Conservation (phyloP, 2,797 vertebrate species). For the Gadopsis bispinosus region DNA sequence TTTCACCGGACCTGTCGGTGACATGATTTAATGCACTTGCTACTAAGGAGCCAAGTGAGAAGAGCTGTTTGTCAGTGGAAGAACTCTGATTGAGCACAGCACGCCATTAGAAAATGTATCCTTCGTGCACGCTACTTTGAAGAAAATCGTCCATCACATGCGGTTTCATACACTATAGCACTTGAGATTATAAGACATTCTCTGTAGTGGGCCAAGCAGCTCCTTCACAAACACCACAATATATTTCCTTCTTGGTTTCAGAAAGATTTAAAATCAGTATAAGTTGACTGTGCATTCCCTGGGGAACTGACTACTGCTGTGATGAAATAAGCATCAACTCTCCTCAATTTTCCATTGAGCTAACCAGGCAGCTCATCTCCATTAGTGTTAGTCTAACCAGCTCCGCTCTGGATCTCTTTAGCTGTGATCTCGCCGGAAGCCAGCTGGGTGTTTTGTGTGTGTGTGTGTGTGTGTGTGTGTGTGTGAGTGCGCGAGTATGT, state of each 20-base stretch:
- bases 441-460: slow-evolving; percentile 67
- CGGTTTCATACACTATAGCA: slow-evolving; percentile 45
- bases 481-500: slow-evolving; percentile 40
- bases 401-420: slow-evolving; percentile 74
- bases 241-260: slow-evolving; percentile 46
- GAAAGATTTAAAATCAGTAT: slow-evolving; percentile 65
- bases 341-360: slow-evolving; percentile 79
- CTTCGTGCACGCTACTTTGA: slow-evolving; percentile 53
- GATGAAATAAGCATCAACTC: slow-evolving; percentile 79
- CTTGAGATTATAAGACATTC: slow-evolving; percentile 51
- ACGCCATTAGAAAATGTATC: slow-evolving; percentile 62
- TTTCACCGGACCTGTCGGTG: slow-evolving; percentile 70
- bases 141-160: slow-evolving; percentile 64
- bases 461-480: slow-evolving; percentile 42
- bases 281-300: slow-evolving; percentile 62
- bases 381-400: slow-evolving; percentile 81
- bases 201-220: slow-evolving; percentile 39
- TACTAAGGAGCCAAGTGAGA: slow-evolving; percentile 75
- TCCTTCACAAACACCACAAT: slow-evolving; percentile 35
- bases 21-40: slow-evolving; percentile 81
- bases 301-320: slow-evolving; percentile 67
- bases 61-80: slow-evolving; percentile 62
- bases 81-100: slow-evolving; percentile 68
- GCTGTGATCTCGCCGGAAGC: slow-evolving; percentile 78
- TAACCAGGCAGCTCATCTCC: slow-evolving; percentile 83